phyloP scores from a whole-genome alignment of 2,113 vertebrate species.

The Pelecanoides urinatrix region DNA sequence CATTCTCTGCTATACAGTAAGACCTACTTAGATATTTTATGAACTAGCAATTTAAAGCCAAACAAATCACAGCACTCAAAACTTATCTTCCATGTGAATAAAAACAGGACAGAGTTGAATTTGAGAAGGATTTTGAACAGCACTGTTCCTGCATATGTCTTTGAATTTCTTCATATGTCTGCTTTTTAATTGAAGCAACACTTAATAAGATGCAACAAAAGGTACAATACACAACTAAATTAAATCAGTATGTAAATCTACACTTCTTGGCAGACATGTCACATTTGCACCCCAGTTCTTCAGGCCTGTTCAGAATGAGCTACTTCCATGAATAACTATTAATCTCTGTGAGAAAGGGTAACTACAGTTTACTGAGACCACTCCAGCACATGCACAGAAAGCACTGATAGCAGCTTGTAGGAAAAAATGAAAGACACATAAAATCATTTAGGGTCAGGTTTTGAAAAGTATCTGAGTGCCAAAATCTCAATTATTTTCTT shows the following conservation, averaged over 20 bases:
- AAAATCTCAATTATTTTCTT: neutral
- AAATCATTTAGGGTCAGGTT: neutral
- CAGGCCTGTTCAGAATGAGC: neutral
- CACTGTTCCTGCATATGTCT: neutral
- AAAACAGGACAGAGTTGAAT: neutral
- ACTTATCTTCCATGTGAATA: neutral
- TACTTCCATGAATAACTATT: neutral
- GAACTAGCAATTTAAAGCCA: neutral
- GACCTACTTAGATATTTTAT: neutral
- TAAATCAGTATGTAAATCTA: neutral
- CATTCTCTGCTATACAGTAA: neutral
- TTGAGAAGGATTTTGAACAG: neutral
- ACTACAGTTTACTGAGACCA: neutral
- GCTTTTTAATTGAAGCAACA: neutral
- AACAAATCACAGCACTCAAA: neutral
- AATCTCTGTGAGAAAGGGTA: neutral
- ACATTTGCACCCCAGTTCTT: neutral
- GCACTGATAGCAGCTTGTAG: neutral
- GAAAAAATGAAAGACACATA: neutral
- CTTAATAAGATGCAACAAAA: neutral
- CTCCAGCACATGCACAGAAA: neutral
- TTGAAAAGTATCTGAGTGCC: neutral
- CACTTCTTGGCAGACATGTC: neutral
- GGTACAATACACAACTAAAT: neutral
- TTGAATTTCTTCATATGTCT: neutral